Conservation (phyloP, 1,140 invertebrate genomes). For the Drosophila lacertosa region DNA sequence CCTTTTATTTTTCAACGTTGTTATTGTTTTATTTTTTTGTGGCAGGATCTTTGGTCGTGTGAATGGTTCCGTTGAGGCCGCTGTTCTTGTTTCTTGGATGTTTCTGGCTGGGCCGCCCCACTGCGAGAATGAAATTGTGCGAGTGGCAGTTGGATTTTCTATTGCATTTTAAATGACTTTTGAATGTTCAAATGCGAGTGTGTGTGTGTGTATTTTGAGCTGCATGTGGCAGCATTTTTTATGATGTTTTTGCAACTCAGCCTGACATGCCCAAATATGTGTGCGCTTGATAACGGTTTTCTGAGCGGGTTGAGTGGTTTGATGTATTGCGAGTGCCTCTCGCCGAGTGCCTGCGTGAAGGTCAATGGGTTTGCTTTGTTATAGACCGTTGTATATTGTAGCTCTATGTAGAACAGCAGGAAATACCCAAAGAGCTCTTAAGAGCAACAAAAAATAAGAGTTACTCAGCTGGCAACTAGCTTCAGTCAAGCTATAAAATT, state of each 20-base stretch:
- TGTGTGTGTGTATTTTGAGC: slow-evolving; percentile 26
- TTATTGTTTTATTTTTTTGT: not conserved
- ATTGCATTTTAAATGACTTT: slow-evolving; percentile 66
- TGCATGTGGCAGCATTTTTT: slow-evolving; percentile 46
- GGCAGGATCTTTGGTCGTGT: slow-evolving; percentile 60
- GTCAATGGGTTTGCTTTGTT: slow-evolving; percentile 37
- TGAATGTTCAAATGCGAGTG: slow-evolving; percentile 34
- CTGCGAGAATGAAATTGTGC: slow-evolving; percentile 54
- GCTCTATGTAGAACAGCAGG: slow-evolving; percentile 10
- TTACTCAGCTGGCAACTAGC: not conserved
- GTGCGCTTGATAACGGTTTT: slow-evolving; percentile 35
- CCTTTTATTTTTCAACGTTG: slow-evolving; percentile 19
- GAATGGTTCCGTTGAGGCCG: slow-evolving; percentile 39
- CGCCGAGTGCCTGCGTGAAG: slow-evolving; percentile 26
- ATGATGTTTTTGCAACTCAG: slow-evolving; percentile 22
- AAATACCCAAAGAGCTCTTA: slow-evolving; percentile 15
- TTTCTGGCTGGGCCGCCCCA: slow-evolving; percentile 46
- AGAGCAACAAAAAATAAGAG: not conserved
- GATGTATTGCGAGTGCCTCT: slow-evolving; percentile 31
- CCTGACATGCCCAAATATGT: slow-evolving; percentile 32
- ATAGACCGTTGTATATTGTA: slow-evolving; percentile 11
- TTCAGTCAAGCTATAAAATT: not conserved
- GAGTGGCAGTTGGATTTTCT: slow-evolving; percentile 49
- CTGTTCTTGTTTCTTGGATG: slow-evolving; percentile 12
- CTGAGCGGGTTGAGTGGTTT: slow-evolving; percentile 33